Base-by-base conservation (phyloP, 2,797 vertebrate species). In the Molossus alvarezi region DNA sequence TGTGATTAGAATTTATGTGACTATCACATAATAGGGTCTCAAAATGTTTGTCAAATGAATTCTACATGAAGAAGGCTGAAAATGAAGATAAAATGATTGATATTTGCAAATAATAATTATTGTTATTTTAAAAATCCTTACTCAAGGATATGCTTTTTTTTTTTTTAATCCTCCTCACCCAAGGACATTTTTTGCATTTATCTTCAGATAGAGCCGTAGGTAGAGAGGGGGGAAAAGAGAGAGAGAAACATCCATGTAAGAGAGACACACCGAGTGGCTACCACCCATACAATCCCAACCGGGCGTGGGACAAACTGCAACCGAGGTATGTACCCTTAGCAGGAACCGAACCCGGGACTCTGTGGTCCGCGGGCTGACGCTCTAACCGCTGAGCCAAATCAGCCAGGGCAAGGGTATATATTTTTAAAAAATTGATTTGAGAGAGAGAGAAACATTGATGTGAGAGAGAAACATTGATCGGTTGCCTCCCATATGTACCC, bases 11-110 rank as follows among this genome's bases (percentile, higher is more conserved):
- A 55, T 57, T 93, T 80, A 84, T 58, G 20, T 67, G 69, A 91
- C 82, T 83, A 83, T 65, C 33, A 53, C 13, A 65, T 41, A 53
- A 57, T 58, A 86, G 58, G 21, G 12, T 85, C 55, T 88, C 69
- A 84, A 86, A 77, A 88, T 57, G 21, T 51, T 81, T 95, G 37
- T 64, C 45, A 95, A 86, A 53, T 58, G n/a, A 81, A 58, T 93
- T 65, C 45, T 20, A 17, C 64, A n/a, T 94, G 33, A 95, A 90
- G 10, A 83, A 62, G 27, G 94, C 12, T 20, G 51, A 93, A 94
- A 90, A 29, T 67, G 27, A 58, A 79, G 62, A 86, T 51, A 79
- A 82, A 76, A 64, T 79, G n/a, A 80, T 73, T 41, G 29, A 33
- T 73, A 91, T 84, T 96, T 87, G 3, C 51, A 72, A 96, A 86